Conservation (phyloP, 2,888 invertebrate genomes). For the Cephus runcator region DNA sequence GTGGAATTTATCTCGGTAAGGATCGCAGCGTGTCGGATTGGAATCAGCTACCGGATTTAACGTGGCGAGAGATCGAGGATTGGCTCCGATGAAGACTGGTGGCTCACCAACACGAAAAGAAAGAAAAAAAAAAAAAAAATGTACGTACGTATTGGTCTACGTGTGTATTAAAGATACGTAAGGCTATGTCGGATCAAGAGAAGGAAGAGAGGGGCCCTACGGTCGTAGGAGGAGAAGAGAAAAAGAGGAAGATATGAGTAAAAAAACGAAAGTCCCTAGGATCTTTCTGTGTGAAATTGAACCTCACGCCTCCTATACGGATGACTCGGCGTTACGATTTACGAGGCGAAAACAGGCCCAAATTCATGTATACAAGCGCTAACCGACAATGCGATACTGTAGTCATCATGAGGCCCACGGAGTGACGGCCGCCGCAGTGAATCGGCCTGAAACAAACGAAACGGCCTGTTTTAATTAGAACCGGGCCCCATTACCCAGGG, state of each 20-base stretch:
- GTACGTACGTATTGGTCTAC: not conserved
- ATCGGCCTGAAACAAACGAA: constrained; percentile 2
- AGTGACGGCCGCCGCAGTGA: not conserved
- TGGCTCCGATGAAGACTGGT: not conserved
- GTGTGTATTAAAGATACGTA: not conserved
- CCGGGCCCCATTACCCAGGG: not conserved
- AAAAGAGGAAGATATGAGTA: not conserved
- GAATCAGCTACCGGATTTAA: constrained; percentile 56
- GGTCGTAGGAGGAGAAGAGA: not conserved
- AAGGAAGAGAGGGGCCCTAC: not conserved
- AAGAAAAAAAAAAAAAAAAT: not conserved
- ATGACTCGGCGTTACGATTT: constrained; percentile 19
- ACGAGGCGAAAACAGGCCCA: not conserved
- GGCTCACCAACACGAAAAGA: not conserved
- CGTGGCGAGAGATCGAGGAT: constrained; percentile 5
- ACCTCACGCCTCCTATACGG: constrained; percentile 17
- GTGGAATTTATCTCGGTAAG: not conserved
- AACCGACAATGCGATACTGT: not conserved
- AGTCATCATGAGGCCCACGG: not conserved
- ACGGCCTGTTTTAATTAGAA: not conserved
- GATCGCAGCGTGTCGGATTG: constrained; percentile 51
- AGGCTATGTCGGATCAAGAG: not conserved
- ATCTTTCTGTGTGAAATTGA: constrained; percentile 27
- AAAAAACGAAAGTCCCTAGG: not conserved
- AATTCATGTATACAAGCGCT: not conserved